Conservation (phyloP, 2,113 vertebrate species). For the Crotophaga sulcirostris region DNA sequence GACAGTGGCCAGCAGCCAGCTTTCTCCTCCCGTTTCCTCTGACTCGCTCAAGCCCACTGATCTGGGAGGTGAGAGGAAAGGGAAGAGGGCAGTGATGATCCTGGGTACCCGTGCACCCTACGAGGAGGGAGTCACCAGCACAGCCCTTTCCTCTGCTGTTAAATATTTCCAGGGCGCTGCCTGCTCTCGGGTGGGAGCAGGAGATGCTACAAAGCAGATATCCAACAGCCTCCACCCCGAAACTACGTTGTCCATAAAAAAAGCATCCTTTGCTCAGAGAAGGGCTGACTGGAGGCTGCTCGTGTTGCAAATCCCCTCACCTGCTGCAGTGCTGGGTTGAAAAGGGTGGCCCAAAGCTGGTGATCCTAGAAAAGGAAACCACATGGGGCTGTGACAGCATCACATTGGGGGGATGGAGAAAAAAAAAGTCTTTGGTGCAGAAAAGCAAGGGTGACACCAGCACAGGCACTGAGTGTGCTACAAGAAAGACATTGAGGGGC, state of each 20-base stretch:
- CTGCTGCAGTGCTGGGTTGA: rapidly evolving
- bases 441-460: not conserved
- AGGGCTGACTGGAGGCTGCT: too few relatives aligned
- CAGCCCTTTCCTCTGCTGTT: not conserved
- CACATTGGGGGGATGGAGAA: not conserved
- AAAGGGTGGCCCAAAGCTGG: not conserved
- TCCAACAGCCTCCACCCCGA: not conserved
- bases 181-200: rapidly evolving
- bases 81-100: not conserved
- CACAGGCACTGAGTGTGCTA: rapidly evolving
- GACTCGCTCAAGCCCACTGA: not conserved
- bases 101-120: rapidly evolving
- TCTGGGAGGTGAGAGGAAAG: not conserved
- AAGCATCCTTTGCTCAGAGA: not conserved
- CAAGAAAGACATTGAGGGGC: too few relatives aligned
- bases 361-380: not conserved
- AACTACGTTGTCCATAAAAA: not conserved
- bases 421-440: not conserved
- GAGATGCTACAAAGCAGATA: not conserved
- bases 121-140: rapidly evolving
- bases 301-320: rapidly evolving
- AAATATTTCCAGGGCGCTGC: not conserved
- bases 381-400: not conserved
- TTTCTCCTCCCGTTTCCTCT: not conserved
- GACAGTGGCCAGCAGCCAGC: not conserved